Percentiles rank a stretch among this genome's conserved stretches.
Conservation (phyloP, 2,797 vertebrate species). For the Tapirus indicus region DNA sequence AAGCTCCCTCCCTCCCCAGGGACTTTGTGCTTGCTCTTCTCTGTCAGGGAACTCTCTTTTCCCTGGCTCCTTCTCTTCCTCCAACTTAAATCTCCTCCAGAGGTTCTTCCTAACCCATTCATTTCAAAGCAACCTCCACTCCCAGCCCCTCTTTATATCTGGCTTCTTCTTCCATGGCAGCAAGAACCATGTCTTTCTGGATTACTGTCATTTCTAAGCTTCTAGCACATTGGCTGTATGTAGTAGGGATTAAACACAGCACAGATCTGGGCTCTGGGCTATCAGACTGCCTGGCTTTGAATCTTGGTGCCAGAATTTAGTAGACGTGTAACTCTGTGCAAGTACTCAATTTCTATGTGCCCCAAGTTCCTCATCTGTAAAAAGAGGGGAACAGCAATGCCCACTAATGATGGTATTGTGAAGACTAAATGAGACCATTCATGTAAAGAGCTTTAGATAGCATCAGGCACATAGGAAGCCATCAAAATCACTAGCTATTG, state of each 20-base stretch:
- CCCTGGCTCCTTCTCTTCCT: neutral
- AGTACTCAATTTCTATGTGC: neutral
- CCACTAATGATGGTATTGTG: neutral
- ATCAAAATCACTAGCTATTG: neutral
- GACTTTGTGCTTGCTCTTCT: neutral
- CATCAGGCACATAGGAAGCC: neutral
- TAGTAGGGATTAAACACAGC: neutral
- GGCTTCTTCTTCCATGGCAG: neutral
- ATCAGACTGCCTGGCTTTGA: neutral
- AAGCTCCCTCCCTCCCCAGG: neutral
- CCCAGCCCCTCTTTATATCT: neutral
- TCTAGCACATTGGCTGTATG: neutral
- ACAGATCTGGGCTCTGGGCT: neutral
- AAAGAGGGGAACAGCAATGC: neutral
- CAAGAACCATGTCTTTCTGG: neutral
- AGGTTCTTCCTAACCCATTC: neutral
- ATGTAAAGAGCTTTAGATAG: neutral
- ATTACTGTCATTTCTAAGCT: neutral
- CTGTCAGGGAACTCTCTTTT: neutral
- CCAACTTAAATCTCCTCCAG: neutral
- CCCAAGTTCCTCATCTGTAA: neutral
- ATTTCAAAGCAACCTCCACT: neutral
- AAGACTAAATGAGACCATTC: conserved; percentile 18
- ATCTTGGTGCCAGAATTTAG: neutral
- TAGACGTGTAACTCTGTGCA: neutral